phyloP scores from a whole-genome alignment of 2,888 invertebrate genomes.

The Phengaris arion region DNA sequence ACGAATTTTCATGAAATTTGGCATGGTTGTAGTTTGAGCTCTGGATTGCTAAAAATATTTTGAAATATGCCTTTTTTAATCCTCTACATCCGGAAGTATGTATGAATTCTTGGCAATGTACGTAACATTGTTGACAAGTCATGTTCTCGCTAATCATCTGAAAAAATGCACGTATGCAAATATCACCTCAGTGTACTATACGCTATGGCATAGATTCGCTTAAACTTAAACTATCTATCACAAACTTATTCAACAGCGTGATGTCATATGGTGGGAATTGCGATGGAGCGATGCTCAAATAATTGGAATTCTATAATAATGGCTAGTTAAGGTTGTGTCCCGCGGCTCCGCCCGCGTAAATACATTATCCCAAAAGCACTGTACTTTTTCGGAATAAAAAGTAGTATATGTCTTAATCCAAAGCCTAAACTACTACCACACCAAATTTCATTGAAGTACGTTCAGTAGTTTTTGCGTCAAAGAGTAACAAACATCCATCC shows the following conservation, averaged over 20 bases:
- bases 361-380: no score
- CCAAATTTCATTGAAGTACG: no score
- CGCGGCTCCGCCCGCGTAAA: no score
- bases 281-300: not conserved
- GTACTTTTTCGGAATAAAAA: no score
- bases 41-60: not conserved
- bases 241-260: not conserved
- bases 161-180: not conserved
- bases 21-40: no score
- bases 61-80: slow-evolving; percentile 11
- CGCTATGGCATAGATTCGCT: not conserved
- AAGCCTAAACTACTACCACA: no score
- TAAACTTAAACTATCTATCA: not conserved
- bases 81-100: slow-evolving; percentile 10
- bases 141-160: slow-evolving; percentile 23
- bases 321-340: no score
- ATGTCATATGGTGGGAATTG: not conserved
- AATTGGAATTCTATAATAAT: not conserved
- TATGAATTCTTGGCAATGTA: slow-evolving; percentile 20
- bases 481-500: no score
- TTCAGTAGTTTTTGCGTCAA: no score
- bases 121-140: slow-evolving; percentile 11
- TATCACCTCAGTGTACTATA: not conserved
- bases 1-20: no score
- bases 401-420: no score